Percentiles rank a stretch among this genome's conserved stretches.
These are phyloP conservation scores for Astreopora myriophthalma DNA, from an alignment of 64 coral and sea anemone genomes.

Conservation along the genomic window DNA sequence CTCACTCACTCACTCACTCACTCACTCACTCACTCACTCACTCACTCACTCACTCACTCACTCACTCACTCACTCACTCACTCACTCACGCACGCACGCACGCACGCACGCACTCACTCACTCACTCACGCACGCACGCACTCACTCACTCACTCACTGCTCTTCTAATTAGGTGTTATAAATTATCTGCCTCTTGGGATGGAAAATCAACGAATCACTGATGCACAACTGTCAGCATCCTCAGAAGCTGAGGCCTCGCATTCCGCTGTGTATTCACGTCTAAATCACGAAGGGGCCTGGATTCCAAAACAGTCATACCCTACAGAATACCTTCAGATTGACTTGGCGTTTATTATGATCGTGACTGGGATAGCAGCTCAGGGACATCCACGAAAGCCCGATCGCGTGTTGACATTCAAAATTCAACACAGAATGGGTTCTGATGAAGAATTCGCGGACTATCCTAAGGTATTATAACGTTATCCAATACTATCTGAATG, in stretches of 20 bases:
- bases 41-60: too few species aligned
- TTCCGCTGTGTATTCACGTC: not conserved
- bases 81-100: too few species aligned
- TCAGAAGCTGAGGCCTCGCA: not conserved
- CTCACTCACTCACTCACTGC: not conserved
- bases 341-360: not conserved
- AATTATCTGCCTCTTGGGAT: not conserved
- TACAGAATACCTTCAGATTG: constrained; percentile 14
- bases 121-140: too few species aligned
- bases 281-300: constrained; percentile 16
- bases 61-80: too few species aligned
- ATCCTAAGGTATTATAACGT: not conserved
- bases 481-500: too few species aligned
- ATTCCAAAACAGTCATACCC: not conserved
- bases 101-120: too few species aligned
- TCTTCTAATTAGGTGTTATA: not conserved
- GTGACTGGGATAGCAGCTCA: constrained; percentile 6
- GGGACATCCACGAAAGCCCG: not conserved
- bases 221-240: not conserved
- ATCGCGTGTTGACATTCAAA: not conserved
- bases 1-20: too few species aligned
- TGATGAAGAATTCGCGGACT: not conserved
- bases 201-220: not conserved
- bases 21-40: too few species aligned
- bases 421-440: not conserved